These are phyloP conservation scores for Guaruba guarouba DNA, from an alignment of 2,113 vertebrate genomes.

Conservation along the genomic window DNA sequence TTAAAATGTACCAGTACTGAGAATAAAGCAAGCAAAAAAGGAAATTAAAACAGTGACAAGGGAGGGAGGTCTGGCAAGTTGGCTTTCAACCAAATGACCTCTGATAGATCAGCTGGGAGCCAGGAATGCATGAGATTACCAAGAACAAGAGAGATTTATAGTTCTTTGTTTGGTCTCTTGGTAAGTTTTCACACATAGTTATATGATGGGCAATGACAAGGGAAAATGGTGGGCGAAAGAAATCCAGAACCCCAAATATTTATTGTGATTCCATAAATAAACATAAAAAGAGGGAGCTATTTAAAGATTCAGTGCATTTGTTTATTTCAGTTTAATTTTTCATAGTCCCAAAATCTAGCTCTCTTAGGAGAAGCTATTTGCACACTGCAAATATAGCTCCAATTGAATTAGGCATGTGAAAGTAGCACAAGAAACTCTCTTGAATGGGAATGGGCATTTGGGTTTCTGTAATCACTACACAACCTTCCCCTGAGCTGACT, in stretches of 20 bases:
- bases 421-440: background rate
- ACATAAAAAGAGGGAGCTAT: constrained; percentile 4
- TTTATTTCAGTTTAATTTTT: constrained; percentile 32
- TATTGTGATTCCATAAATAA: constrained; percentile 27
- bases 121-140: constrained; percentile 42
- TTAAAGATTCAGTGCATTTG: constrained; percentile 7
- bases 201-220: background rate
- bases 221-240: background rate
- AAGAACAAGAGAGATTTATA: constrained; percentile 60
- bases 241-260: background rate
- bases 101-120: constrained; percentile 64
- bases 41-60: constrained; percentile 68
- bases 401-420: background rate
- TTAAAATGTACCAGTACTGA: constrained; percentile 46
- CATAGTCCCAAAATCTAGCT: background rate
- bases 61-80: constrained; percentile 58
- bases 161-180: constrained; percentile 65
- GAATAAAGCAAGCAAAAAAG: constrained; percentile 62
- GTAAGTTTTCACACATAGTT: constrained; percentile 27
- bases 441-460: background rate
- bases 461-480: background rate
- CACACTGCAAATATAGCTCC: background rate
- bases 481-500: background rate
- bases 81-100: constrained; percentile 73
- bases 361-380: background rate